phyloP scores from a whole-genome alignment of 2,888 invertebrate species.

The Drepana falcataria region DNA sequence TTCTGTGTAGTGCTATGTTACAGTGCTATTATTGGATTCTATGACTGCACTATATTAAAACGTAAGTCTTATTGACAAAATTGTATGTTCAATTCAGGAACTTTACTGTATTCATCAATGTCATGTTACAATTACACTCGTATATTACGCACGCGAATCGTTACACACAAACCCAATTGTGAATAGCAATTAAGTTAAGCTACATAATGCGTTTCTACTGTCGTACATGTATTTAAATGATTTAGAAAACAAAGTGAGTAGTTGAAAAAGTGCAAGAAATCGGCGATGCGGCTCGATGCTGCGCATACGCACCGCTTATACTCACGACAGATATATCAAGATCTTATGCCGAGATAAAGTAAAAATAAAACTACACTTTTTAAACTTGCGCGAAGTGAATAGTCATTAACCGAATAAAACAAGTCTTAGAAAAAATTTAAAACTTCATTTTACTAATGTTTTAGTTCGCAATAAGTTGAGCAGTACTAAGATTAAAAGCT shows the following conservation, averaged over 20 bases:
- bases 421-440: too few relatives aligned
- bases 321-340: constrained; percentile 34
- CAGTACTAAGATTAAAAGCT: too few relatives aligned
- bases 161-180: constrained; percentile 58
- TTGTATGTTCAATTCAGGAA: not conserved
- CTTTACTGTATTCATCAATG: not conserved
- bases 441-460: too few relatives aligned
- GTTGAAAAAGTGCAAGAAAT: constrained; percentile 69
- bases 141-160: constrained; percentile 40
- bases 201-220: constrained; percentile 42
- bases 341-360: not conserved
- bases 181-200: constrained; percentile 53
- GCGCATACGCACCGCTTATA: constrained; percentile 21
- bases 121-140: constrained; percentile 2
- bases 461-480: too few relatives aligned
- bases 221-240: constrained; percentile 76
- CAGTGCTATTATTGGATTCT: constrained; percentile 69
- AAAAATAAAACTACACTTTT: not conserved
- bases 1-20: constrained; percentile 73
- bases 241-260: constrained; percentile 74
- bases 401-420: too few relatives aligned
- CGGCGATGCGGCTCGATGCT: constrained; percentile 55
- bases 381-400: not conserved
- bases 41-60: constrained; percentile 23
- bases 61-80: not conserved